Percentiles rank a stretch among this genome's conserved stretches.
Conservation (phyloP, 2,113 vertebrate species). For the Protomyctophum bolini region DNA sequence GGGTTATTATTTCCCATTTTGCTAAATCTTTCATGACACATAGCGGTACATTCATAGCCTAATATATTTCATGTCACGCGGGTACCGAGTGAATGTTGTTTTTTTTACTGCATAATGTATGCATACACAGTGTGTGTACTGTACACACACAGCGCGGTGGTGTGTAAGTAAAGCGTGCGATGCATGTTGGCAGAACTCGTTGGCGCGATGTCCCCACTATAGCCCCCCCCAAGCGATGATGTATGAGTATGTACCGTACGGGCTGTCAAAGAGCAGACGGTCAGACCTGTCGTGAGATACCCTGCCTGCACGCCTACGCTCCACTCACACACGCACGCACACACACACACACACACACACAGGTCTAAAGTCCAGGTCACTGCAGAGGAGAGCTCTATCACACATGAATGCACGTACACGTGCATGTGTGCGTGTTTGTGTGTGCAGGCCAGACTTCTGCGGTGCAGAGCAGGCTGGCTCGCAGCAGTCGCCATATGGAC, state of each 20-base stretch:
- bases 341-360: constrained; percentile 3
- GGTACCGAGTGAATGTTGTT: no score
- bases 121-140: not conserved
- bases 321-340: not conserved
- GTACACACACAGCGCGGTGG: not conserved
- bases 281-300: constrained; percentile 5
- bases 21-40: no score
- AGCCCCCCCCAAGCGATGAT: constrained; percentile 5
- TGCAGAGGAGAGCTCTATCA: no score
- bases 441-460: constrained; percentile 62
- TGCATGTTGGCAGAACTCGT: constrained; percentile 1
- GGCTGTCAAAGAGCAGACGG: constrained; percentile 52
- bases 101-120: not conserved
- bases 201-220: constrained; percentile 1
- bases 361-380: constrained; percentile 22
- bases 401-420: not conserved
- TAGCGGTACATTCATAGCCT: no score
- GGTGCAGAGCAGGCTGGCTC: constrained; percentile 68
- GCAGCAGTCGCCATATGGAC: constrained; percentile 82
- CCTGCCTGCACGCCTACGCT: not conserved
- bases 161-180: no score
- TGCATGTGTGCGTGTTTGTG: constrained; percentile 1
- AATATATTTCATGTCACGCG: no score
- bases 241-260: constrained; percentile 28
- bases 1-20: no score